A percentile compares a stretch with the other conserved stretches of the same genome.
Evolutionary conservation across 1,140 invertebrate species (phyloP).

Genomic region (Kradibia gibbosae): DNA sequence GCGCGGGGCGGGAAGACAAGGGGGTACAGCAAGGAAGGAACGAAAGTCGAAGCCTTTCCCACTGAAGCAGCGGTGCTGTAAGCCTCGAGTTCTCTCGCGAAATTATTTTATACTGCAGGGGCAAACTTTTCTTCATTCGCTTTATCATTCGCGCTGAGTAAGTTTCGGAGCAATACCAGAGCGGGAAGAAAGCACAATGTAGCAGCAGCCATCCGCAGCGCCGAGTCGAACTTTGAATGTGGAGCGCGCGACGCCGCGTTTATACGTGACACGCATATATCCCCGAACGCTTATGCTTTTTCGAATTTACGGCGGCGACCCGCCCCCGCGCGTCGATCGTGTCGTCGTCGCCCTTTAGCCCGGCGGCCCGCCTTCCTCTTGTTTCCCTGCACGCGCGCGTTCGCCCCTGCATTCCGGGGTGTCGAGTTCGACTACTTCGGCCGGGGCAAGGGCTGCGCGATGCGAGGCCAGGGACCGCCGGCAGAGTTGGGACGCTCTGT

Average conservation of each 20-base stretch:
- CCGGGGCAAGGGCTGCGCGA: too few relatives aligned
- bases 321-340: neutral
- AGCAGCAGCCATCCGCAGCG: neutral
- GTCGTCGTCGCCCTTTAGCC: neutral
- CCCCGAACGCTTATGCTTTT: neutral
- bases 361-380: neutral
- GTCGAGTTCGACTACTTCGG: too few relatives aligned
- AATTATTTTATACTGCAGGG: conserved; percentile 50
- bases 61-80: neutral
- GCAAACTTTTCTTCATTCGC: conserved; percentile 42
- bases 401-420: too few relatives aligned
- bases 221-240: conserved; percentile 35
- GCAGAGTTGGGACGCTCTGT: neutral
- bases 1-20: neutral
- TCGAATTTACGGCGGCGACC: neutral
- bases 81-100: conserved; percentile 24
- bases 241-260: neutral
- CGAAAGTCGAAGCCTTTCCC: neutral
- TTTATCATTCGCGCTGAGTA: conserved; percentile 47
- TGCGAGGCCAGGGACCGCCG: too few relatives aligned
- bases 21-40: neutral
- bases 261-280: conserved; percentile 18
- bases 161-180: neutral
- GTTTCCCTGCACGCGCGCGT: neutral
- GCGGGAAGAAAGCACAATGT: conserved; percentile 21